Percentiles rank a stretch among this genome's conserved stretches.
Evolutionary conservation across 2,797 vertebrate genomes (phyloP).

Genomic region (Hafferia zeledoni): DNA sequence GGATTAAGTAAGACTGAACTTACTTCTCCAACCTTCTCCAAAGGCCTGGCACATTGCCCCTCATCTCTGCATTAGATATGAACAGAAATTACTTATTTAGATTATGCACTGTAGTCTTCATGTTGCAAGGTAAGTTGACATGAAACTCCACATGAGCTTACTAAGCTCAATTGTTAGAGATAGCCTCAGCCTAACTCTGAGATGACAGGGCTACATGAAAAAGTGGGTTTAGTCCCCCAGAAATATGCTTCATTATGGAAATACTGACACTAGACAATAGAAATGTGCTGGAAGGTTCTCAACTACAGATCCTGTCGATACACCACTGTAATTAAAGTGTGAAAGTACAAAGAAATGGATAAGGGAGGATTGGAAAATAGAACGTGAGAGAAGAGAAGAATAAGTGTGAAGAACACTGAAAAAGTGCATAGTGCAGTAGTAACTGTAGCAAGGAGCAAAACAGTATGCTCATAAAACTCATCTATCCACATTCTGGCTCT

Average conservation of each 20-base stretch:
- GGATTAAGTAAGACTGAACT: background rate
- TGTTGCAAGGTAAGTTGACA: background rate
- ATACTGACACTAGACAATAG: background rate
- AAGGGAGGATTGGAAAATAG: background rate
- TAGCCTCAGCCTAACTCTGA: background rate
- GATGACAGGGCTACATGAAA: background rate
- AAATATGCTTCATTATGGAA: background rate
- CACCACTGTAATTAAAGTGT: background rate
- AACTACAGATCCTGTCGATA: accelerated
- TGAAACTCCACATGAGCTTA: background rate
- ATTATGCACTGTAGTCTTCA: background rate
- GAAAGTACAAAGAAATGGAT: background rate
- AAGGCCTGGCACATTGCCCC: background rate
- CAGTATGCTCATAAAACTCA: background rate
- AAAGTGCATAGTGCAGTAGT: background rate
- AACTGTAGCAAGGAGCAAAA: background rate
- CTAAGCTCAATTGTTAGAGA: background rate
- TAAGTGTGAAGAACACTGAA: background rate
- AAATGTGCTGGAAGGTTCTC: background rate
- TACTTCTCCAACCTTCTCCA: background rate
- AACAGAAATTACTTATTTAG: background rate
- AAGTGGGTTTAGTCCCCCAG: background rate
- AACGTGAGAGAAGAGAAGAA: background rate
- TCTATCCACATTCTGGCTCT: background rate
- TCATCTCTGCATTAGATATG: background rate